Percentiles rank a stretch among this genome's conserved stretches.
These are phyloP conservation scores for Falco naumanni DNA, from an alignment of 2,797 vertebrate species.

Conservation along the genomic window DNA sequence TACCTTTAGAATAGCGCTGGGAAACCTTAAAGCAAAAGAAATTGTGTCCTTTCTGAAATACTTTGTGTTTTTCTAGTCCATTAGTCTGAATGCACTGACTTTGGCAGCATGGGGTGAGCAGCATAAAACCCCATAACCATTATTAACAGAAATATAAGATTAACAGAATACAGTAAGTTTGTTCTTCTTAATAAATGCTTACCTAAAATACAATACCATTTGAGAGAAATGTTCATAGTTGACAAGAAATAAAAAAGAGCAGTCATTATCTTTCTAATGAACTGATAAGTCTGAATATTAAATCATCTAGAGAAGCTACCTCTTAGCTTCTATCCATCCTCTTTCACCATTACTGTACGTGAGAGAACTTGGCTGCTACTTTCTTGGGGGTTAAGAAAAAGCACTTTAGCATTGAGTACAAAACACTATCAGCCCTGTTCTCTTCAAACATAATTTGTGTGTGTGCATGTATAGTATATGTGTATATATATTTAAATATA, in stretches of 20 bases:
- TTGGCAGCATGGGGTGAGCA: neutral
- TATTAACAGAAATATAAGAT: neutral
- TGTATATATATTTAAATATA: neutral
- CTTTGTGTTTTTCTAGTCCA: neutral
- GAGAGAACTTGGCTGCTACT: neutral
- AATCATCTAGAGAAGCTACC: neutral
- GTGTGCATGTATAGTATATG: neutral
- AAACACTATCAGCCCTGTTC: neutral
- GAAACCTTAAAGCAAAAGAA: neutral
- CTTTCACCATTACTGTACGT: neutral
- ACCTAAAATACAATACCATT: neutral
- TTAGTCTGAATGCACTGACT: neutral
- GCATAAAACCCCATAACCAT: neutral
- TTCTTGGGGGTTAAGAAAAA: neutral
- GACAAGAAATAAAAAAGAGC: neutral
- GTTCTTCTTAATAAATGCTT: neutral
- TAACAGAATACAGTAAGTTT: neutral
- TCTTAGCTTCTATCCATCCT: neutral
- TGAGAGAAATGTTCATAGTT: neutral
- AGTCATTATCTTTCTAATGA: neutral
- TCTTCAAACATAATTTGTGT: neutral
- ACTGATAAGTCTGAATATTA: neutral
- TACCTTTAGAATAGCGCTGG: neutral
- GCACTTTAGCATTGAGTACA: neutral
- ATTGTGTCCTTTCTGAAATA: neutral